phyloP scores from a whole-genome alignment of 2,888 invertebrate species.

The Craniophora ligustri region DNA sequence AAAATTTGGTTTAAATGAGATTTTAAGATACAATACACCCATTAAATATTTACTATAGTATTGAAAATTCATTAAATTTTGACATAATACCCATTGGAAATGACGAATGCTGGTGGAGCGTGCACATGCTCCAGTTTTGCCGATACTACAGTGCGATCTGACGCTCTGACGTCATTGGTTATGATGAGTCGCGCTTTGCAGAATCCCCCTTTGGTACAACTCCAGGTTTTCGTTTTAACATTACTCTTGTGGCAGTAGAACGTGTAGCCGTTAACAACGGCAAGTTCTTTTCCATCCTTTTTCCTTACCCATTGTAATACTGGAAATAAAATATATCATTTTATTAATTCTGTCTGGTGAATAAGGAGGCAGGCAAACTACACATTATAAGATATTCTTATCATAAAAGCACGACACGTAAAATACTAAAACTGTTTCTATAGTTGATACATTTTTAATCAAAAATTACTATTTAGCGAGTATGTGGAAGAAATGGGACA shows the following conservation, averaged over 20 bases:
- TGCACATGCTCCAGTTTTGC: constrained; percentile 48
- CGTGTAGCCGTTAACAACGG: constrained; percentile 44
- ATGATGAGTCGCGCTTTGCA: constrained; percentile 39
- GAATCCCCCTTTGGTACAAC: constrained; percentile 49
- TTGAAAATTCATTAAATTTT: constrained; percentile 17
- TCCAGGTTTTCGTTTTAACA: constrained; percentile 40
- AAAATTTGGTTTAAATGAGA: neutral
- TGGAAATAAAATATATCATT: constrained; percentile 14
- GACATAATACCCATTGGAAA: constrained; percentile 45
- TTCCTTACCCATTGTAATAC: constrained; percentile 42
- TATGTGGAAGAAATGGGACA: no score
- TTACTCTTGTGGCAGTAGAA: constrained; percentile 42
- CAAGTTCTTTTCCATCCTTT: constrained; percentile 53
- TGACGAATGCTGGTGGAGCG: constrained; percentile 38
- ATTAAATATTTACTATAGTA: neutral
- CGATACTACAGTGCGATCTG: constrained; percentile 31
- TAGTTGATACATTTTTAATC: no score
- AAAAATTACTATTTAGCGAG: no score
- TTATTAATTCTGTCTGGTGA: neutral
- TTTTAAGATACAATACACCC: neutral
- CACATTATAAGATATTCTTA: no score
- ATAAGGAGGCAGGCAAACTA: neutral
- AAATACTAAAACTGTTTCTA: no score
- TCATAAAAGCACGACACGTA: no score
- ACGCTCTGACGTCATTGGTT: constrained; percentile 29